Conservation (phyloP, 1,140 invertebrate genomes). For the Tetramorium alpestre region DNA sequence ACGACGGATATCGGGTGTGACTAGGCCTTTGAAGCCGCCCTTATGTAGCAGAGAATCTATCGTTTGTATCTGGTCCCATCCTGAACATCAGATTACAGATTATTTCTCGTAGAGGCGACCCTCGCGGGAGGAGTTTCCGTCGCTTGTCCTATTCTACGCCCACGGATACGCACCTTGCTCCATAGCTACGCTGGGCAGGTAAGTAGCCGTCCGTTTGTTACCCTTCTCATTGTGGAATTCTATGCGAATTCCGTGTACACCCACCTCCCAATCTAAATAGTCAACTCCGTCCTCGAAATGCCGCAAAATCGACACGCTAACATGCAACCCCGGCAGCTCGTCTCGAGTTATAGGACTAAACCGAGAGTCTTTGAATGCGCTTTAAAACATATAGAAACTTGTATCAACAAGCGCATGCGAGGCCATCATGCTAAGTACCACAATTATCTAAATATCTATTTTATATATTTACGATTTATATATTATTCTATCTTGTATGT, state of each 20-base stretch:
- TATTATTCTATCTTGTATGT: constrained; percentile 5
- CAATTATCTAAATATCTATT: not conserved
- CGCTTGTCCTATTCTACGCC: not conserved
- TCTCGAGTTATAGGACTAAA: constrained; percentile 98
- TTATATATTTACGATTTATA: not conserved
- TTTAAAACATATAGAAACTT: constrained; percentile 82
- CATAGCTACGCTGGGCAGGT: constrained; percentile 98
- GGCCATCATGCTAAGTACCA: constrained; percentile 4
- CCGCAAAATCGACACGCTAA: constrained; percentile 97
- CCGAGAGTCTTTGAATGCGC: constrained; percentile 98
- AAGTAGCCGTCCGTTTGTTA: constrained; percentile 97
- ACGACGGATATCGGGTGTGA: constrained; percentile 94
- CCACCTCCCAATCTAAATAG: constrained; percentile 99
- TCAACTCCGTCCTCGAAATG: constrained; percentile 98
- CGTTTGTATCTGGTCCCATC: constrained; percentile 98
- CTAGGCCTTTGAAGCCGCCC: constrained; percentile 97
- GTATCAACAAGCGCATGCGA: not conserved
- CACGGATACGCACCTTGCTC: constrained; percentile 94
- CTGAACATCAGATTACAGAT: constrained; percentile 83
- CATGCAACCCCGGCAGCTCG: constrained; percentile 96
- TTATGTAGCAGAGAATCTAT: constrained; percentile 99
- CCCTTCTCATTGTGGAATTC: constrained; percentile 99
- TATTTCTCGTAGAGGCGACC: not conserved
- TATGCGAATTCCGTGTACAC: constrained; percentile 98
- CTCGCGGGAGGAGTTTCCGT: not conserved